A percentile compares a stretch with the other conserved stretches of the same genome.
phyloP scores from a whole-genome alignment of 2,888 invertebrate genomes.

The Harpagoxenus sublaevis region DNA sequence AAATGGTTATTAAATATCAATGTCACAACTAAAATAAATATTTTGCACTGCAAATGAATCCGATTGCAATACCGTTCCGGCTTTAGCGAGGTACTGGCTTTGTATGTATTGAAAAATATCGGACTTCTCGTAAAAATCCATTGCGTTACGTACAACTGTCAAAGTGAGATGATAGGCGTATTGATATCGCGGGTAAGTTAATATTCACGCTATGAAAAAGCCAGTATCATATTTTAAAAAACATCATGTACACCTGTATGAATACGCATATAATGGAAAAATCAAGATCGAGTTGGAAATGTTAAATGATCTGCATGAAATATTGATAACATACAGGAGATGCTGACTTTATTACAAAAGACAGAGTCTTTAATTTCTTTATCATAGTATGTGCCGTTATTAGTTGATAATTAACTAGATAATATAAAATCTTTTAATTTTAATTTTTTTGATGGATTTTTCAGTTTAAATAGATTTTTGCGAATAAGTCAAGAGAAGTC shows the following conservation, averaged over 20 bases:
- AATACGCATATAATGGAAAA: constrained; percentile 6
- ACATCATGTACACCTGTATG: not conserved
- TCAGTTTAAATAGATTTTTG: not conserved
- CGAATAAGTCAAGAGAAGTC: not conserved
- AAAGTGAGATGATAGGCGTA: constrained; percentile 15
- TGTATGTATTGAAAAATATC: not conserved
- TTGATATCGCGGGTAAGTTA: constrained; percentile 27
- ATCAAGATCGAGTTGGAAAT: constrained; percentile 12
- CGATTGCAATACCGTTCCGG: not conserved
- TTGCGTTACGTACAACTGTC: constrained; percentile 30
- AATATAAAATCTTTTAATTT: not conserved
- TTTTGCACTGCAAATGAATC: not conserved
- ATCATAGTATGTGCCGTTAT: not conserved
- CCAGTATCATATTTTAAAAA: constrained; percentile 28
- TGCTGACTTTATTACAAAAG: not conserved
- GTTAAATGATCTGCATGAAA: constrained; percentile 7
- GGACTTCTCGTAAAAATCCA: not conserved
- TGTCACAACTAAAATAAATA: not conserved
- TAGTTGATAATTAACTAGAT: not conserved
- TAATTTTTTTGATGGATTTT: not conserved
- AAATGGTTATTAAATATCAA: not conserved
- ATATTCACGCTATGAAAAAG: constrained; percentile 30
- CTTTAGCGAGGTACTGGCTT: not conserved
- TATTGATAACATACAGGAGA: not conserved
- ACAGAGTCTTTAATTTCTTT: not conserved